These are phyloP conservation scores for Lymantria monacha DNA, from an alignment of 2,888 invertebrate species.

Conservation along the genomic window DNA sequence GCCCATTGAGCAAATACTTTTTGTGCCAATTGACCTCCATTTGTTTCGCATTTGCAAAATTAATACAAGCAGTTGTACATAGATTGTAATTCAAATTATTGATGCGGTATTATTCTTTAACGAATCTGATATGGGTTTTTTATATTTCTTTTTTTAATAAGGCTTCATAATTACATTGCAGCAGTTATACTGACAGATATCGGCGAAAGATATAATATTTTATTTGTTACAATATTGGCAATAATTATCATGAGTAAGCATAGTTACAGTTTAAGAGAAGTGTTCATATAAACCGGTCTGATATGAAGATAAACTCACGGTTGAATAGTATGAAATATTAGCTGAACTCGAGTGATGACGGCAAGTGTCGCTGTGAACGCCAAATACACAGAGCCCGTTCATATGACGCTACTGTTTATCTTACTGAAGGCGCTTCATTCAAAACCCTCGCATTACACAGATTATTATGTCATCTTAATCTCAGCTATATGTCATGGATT, in stretches of 20 bases:
- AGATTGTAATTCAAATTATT: no score
- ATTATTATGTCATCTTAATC: constrained; percentile 36
- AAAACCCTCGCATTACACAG: constrained; percentile 25
- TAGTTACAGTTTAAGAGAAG: no score
- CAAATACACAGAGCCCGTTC: constrained; percentile 5
- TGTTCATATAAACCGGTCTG: constrained; percentile 59
- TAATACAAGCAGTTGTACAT: no score
- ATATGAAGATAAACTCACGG: constrained; percentile 59
- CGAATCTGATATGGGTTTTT: no score
- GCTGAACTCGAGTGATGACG: constrained; percentile 40
- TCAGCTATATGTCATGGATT: constrained; percentile 13
- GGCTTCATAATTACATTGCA: no score
- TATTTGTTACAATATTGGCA: no score
- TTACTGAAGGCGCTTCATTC: constrained; percentile 28
- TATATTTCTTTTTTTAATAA: no score
- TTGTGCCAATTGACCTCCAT: constrained; percentile 63
- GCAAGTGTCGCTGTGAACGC: constrained; percentile 44
- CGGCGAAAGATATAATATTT: no score
- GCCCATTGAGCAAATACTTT: constrained; percentile 43
- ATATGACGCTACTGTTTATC: no score
- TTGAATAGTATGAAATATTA: constrained; percentile 63
- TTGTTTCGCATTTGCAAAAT: constrained; percentile 63
- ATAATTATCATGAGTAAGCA: no score
- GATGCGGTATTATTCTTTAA: no score
- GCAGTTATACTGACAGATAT: no score